Conservation (phyloP, 2,888 invertebrate genomes). For the Eupithecia insigniata region DNA sequence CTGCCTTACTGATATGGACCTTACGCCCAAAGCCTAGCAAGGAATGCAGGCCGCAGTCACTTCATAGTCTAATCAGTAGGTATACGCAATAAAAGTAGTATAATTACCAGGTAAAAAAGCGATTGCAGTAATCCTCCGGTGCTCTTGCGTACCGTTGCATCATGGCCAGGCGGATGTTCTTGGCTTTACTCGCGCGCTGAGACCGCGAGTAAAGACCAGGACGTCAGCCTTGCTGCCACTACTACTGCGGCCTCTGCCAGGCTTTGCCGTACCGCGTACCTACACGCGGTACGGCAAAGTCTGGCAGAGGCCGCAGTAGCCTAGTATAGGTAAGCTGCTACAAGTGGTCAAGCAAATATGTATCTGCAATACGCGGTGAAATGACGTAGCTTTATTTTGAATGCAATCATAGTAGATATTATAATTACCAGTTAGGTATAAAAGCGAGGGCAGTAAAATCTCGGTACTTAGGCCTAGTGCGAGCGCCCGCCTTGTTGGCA, state of each 20-base stretch:
- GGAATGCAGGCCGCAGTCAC: slow-evolving; percentile 90
- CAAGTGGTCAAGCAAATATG: no score
- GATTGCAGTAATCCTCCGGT: slow-evolving; percentile 88
- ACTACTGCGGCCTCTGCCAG: slow-evolving; percentile 91
- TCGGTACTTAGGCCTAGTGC: no score
- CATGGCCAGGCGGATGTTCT: slow-evolving; percentile 90
- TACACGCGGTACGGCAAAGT: no score
- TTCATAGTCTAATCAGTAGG: no score
- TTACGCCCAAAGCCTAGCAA: slow-evolving; percentile 91
- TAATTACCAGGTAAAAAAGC: slow-evolving; percentile 89
- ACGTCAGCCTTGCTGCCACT: slow-evolving; percentile 93
- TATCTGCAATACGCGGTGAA: neutral
- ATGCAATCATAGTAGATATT: no score
- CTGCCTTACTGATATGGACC: slow-evolving; percentile 93
- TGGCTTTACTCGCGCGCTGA: slow-evolving; percentile 88
- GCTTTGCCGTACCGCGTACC: no score
- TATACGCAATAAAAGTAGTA: neutral
- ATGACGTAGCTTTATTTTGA: neutral
- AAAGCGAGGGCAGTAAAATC: no score
- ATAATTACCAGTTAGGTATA: no score
- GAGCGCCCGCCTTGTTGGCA: no score
- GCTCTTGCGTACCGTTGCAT: no score
- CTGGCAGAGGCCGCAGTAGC: slow-evolving; percentile 90
- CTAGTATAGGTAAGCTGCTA: no score
- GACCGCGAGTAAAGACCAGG: slow-evolving; percentile 87